A percentile compares a stretch with the other conserved stretches of the same genome.
These are phyloP conservation scores for Papilio gigon DNA, from an alignment of 2,888 invertebrate species.

Conservation along the genomic window DNA sequence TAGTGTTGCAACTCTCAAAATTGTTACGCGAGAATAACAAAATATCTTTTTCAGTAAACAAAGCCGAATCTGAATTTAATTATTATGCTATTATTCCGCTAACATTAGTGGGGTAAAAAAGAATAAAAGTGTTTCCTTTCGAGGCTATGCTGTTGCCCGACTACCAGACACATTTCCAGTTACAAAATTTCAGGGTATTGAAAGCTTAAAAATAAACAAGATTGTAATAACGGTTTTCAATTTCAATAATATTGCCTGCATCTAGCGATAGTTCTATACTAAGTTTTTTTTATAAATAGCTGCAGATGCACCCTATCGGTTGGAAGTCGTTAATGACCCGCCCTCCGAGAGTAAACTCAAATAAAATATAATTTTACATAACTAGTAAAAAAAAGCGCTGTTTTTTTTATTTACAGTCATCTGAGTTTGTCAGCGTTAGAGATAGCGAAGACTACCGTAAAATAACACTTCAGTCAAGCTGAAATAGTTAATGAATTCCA, in stretches of 20 bases:
- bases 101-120: neutral
- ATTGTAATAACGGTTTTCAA: too few species aligned
- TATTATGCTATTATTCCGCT: neutral
- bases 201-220: too few species aligned
- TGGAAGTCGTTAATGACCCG: too few species aligned
- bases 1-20: constrained; percentile 41
- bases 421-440: too few species aligned
- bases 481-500: neutral
- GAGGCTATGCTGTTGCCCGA: neutral
- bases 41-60: neutral
- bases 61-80: too few species aligned
- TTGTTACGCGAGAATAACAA: constrained; percentile 5
- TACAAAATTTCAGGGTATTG: too few species aligned
- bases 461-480: neutral
- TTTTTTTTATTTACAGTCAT: too few species aligned
- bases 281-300: neutral
- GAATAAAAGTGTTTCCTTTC: neutral
- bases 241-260: neutral
- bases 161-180: too few species aligned
- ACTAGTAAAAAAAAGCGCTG: too few species aligned
- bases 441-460: neutral
- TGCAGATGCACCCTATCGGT: too few species aligned
- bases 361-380: too few species aligned
- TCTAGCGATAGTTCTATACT: neutral
- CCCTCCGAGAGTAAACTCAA: too few species aligned